phyloP scores from a whole-genome alignment of 2,888 invertebrate genomes.

The Steinernema carpocapsae region DNA sequence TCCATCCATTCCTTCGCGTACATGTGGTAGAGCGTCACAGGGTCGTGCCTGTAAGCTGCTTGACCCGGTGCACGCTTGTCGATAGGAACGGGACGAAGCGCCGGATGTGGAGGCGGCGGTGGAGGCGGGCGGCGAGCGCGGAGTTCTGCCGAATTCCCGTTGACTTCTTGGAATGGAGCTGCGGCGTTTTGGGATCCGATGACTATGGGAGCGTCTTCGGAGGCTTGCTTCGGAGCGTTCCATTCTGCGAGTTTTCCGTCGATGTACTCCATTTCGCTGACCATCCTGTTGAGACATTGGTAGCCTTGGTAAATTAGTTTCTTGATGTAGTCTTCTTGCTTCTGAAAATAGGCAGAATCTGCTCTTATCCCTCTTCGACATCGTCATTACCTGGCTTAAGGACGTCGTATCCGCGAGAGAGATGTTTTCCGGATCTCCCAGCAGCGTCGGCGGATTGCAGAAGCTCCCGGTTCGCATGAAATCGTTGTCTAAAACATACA shows the following conservation, averaged over 20 bases:
- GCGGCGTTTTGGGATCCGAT: background rate
- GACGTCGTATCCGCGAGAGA: conserved; percentile 5
- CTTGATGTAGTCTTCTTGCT: background rate
- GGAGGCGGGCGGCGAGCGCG: background rate
- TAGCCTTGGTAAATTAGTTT: conserved; percentile 13
- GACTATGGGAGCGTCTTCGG: background rate
- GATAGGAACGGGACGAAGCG: conserved; percentile 47
- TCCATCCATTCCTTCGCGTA: conserved; percentile 62
- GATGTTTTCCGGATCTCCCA: background rate
- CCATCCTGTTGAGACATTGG: conserved; percentile 7
- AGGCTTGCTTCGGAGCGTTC: background rate
- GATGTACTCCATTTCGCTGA: conserved; percentile 15
- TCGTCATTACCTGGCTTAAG: background rate
- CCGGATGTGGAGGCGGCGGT: conserved; percentile 7
- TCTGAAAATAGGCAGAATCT: background rate
- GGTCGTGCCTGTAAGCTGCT: conserved; percentile 61
- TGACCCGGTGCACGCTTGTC: conserved; percentile 51
- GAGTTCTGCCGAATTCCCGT: background rate
- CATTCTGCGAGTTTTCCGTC: background rate
- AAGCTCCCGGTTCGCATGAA: background rate
- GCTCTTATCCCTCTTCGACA: background rate
- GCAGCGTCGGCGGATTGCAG: conserved; percentile 8
- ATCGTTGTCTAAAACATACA: background rate
- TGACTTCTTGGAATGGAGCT: conserved; percentile 6
- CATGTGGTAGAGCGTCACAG: conserved; percentile 56